Conservation (phyloP, 1,140 invertebrate species). For the Streblospio benedicti region DNA sequence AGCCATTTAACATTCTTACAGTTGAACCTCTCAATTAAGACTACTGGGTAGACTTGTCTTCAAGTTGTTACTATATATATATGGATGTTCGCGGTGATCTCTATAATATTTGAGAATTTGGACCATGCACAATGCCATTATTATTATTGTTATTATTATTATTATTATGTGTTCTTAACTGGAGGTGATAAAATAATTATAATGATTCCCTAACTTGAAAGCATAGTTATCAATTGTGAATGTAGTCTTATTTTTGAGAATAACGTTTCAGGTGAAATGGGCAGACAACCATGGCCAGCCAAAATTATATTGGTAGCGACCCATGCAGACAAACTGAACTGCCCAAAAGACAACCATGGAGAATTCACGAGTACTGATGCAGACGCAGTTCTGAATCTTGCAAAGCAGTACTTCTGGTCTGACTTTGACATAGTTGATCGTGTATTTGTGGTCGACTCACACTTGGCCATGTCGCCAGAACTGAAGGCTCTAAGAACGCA, state of each 20-base stretch:
- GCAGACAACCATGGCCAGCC: slow-evolving; percentile 49
- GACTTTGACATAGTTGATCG: slow-evolving; percentile 54
- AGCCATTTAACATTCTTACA: neutral
- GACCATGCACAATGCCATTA: too few species aligned
- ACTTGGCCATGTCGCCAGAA: slow-evolving; percentile 53
- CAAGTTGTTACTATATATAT: too few species aligned
- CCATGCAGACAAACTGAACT: slow-evolving; percentile 55
- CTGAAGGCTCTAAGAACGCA: slow-evolving; percentile 54
- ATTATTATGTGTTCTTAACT: too few species aligned
- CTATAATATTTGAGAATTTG: too few species aligned
- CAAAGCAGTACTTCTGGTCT: slow-evolving; percentile 48
- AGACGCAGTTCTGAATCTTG: slow-evolving; percentile 50
- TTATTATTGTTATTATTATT: too few species aligned
- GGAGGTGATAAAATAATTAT: too few species aligned
- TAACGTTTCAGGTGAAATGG: slow-evolving; percentile 54
- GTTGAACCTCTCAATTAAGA: too few species aligned
- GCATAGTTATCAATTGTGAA: too few species aligned
- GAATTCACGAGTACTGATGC: slow-evolving; percentile 55
- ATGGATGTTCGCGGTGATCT: too few species aligned
- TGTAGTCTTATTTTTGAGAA: too few species aligned
- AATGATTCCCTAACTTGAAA: too few species aligned
- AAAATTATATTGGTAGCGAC: slow-evolving; percentile 59
- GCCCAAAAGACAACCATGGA: slow-evolving; percentile 51
- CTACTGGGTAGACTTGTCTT: too few species aligned
- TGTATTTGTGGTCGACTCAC: slow-evolving; percentile 57